Conservation (phyloP, 2,888 invertebrate species). For the Athripsodes cinereus region DNA sequence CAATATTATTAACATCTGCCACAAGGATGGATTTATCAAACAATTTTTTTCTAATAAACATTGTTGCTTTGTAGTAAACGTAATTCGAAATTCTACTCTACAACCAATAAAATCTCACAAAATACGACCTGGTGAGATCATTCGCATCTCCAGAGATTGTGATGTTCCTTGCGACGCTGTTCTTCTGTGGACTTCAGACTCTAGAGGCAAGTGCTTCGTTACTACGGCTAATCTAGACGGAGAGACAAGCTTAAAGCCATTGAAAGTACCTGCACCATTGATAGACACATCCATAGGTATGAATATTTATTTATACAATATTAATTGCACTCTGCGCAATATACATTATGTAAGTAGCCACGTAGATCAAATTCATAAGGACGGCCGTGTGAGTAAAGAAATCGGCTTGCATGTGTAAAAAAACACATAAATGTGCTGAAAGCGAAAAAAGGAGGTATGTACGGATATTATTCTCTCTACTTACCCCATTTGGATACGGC, state of each 20-base stretch:
- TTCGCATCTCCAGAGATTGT: constrained; percentile 62
- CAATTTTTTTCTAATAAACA: too few species aligned
- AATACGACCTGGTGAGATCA: constrained; percentile 71
- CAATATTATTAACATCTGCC: too few species aligned
- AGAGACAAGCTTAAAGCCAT: constrained; percentile 69
- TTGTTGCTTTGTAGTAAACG: constrained; percentile 52
- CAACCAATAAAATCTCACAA: constrained; percentile 52
- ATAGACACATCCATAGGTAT: constrained; percentile 42
- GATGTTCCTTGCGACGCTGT: constrained; percentile 80
- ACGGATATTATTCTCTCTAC: too few species aligned
- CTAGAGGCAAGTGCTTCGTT: constrained; percentile 65
- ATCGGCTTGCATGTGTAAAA: too few species aligned
- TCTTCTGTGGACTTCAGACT: constrained; percentile 62
- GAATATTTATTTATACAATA: constrained; percentile 5
- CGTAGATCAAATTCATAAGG: too few species aligned
- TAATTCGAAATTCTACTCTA: constrained; percentile 50
- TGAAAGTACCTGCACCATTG: constrained; percentile 37
- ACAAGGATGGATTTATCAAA: too few species aligned
- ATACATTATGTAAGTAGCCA: too few species aligned
- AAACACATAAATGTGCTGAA: too few species aligned
- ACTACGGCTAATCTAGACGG: constrained; percentile 87
- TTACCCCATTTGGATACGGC: too few species aligned
- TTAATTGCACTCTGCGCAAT: too few species aligned
- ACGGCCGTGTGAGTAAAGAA: too few species aligned
- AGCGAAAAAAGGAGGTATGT: too few species aligned